These are phyloP conservation scores for Pseudococcus viburni DNA, from an alignment of 2,888 invertebrate species.

Conservation along the genomic window DNA sequence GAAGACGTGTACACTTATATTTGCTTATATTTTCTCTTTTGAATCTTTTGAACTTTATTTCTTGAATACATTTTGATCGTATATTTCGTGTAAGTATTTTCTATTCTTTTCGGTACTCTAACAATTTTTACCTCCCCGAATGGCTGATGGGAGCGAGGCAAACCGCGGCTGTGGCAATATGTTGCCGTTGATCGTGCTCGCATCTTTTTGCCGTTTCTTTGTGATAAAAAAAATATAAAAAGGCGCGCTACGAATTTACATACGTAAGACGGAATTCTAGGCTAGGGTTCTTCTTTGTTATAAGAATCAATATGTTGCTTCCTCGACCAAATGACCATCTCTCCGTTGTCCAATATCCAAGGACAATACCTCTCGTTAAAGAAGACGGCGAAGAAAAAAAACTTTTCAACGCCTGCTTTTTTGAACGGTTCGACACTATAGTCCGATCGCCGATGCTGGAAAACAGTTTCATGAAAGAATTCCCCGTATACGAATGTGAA, in stretches of 20 bases:
- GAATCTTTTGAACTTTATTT: no score
- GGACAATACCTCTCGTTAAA: slow-evolving; percentile 27
- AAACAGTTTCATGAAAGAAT: slow-evolving; percentile 36
- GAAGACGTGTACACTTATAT: no score
- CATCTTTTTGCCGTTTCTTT: not conserved
- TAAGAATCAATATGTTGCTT: not conserved
- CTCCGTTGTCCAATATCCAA: not conserved
- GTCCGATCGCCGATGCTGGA: not conserved
- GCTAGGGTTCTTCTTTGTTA: not conserved
- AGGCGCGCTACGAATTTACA: not conserved
- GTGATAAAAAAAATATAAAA: not conserved
- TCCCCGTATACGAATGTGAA: not conserved
- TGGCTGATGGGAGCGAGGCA: not conserved
- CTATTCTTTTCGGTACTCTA: no score
- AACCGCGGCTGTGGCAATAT: not conserved
- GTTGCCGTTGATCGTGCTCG: not conserved
- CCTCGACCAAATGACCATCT: slow-evolving; percentile 5
- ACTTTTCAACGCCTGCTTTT: not conserved
- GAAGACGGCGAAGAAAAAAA: not conserved
- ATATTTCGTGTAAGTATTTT: no score
- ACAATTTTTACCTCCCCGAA: slow-evolving; percentile 14
- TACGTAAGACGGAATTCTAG: not conserved
- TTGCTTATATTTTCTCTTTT: no score
- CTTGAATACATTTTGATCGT: no score
- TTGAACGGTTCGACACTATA: not conserved